A percentile compares a stretch with the other conserved stretches of the same genome.
phyloP scores from a whole-genome alignment of 53 echinoderm and acorn worm genomes.

The Zoroaster sp. region DNA sequence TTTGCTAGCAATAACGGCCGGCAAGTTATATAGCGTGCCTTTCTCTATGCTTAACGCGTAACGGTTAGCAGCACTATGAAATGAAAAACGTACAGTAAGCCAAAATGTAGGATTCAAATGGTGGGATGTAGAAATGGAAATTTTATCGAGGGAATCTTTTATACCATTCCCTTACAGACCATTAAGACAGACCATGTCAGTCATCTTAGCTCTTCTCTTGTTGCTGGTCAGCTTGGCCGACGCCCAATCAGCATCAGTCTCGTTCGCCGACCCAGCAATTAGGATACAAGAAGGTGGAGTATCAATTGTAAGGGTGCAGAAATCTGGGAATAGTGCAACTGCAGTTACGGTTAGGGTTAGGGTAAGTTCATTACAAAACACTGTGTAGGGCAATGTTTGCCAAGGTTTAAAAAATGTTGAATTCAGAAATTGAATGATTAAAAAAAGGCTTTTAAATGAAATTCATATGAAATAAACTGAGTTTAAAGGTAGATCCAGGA shows the following conservation, averaged over 20 bases:
- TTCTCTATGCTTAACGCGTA: no score
- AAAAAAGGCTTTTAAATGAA: no score
- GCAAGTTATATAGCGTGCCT: background rate
- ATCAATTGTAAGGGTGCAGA: conserved; percentile 67
- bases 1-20: background rate
- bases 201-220: background rate
- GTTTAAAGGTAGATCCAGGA: no score
- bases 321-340: conserved; percentile 51
- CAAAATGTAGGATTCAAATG: background rate
- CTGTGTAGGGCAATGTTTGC: no score
- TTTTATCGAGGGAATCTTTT: background rate
- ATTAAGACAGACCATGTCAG: background rate
- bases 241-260: conserved; percentile 59
- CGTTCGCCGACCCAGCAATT: conserved; percentile 65
- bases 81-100: no score
- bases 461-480: no score
- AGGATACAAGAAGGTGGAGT: conserved; percentile 65
- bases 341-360: conserved; percentile 58
- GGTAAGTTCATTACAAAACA: conserved; percentile 64
- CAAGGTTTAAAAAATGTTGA: no score
- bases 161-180: background rate
- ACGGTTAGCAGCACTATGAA: no score
- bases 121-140: background rate
- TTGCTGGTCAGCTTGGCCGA: conserved; percentile 18
- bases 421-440: no score